Conservation (phyloP, 2,888 invertebrate genomes). For the Acanthosepion pharaonis region DNA sequence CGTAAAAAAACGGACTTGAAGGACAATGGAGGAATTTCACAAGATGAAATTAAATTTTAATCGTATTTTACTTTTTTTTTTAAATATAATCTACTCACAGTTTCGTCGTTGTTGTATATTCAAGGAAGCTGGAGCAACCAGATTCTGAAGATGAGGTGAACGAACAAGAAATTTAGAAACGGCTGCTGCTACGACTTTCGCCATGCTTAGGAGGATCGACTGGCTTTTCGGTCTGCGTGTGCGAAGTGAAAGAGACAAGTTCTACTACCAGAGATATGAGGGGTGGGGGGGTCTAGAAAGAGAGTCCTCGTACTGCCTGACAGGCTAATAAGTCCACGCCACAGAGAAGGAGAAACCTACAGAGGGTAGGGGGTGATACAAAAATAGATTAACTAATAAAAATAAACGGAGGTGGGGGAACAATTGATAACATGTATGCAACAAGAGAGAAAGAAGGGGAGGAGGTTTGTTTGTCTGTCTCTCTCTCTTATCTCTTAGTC, state of each 20-base stretch:
- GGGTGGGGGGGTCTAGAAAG: too few species aligned
- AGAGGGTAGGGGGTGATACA: too few species aligned
- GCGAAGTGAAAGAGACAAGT: not conserved
- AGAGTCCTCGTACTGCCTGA: too few species aligned
- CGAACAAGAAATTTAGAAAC: conserved; percentile 64
- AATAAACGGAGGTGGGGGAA: too few species aligned
- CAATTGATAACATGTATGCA: not conserved
- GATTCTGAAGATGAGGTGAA: conserved; percentile 61
- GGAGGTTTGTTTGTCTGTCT: not conserved
- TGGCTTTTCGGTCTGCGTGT: not conserved
- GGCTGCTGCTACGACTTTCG: conserved; percentile 62
- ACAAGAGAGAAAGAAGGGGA: not conserved
- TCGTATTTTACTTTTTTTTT: not conserved
- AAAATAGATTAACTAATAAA: too few species aligned
- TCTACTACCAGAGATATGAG: not conserved
- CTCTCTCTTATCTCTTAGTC: not conserved
- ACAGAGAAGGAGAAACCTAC: too few species aligned
- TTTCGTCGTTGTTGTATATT: conserved; percentile 63
- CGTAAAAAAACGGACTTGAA: too few species aligned
- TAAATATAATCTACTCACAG: conserved; percentile 64
- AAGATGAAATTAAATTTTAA: not conserved
- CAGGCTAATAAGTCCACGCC: too few species aligned
- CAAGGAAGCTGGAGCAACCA: conserved; percentile 62
- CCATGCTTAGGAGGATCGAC: conserved; percentile 58
- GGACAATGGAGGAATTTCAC: too few species aligned